Evolutionary conservation across 2,888 invertebrate species (phyloP), one percentile per base, ranked within the genome.

Genomic region (Microchrysa polita): DNA sequence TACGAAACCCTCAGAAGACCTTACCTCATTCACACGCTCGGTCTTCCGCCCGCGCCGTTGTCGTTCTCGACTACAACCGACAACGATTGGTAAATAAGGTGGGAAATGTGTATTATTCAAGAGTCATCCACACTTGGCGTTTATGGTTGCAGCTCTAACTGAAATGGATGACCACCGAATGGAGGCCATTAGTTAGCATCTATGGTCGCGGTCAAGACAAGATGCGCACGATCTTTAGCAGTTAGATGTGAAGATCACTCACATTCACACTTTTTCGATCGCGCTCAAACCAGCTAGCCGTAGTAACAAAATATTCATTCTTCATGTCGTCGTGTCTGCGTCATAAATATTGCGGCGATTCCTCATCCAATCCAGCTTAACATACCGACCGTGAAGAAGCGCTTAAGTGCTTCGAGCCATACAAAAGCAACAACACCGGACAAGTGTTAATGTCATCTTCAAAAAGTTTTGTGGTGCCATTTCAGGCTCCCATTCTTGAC

Each of bases 131-230:
- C 55, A 18, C 10, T 20, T 10, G 60, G 23, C 23, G 60, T 60
- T 60, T 27, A 34, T 60, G 60, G 60, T n/a, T n/a, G n/a, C n/a
- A n/a, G n/a, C n/a, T n/a, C 55, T 20, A 16, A 20, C 20, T 22
- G 60, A 60, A 60, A 60, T 34, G 34, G 27, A 60, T 60, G 60
- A 60, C 60, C 60, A 34, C 27, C 5, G 60, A 27, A 34, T 60
- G 16, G 60, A 7, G 5, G 5, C 55, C 55, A 55, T 55, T 55
- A 60, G 23, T 60, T 60, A 16, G 52, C 12, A n/a, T n/a, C n/a
- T n/a, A n/a, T 52, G 16, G 52, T 52, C 14, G n/a, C n/a, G 27
- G 34, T n/a, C 27, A n/a, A 14, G 20, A 34, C 27, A 34, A 34
- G 7, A 34, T 34, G 27, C n/a, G n/a, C 27, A 34, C 27, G 27